A percentile compares a stretch with the other conserved stretches of the same genome.
Conservation (phyloP, 2,888 invertebrate species). For the Xestoiulus laeticollis region DNA sequence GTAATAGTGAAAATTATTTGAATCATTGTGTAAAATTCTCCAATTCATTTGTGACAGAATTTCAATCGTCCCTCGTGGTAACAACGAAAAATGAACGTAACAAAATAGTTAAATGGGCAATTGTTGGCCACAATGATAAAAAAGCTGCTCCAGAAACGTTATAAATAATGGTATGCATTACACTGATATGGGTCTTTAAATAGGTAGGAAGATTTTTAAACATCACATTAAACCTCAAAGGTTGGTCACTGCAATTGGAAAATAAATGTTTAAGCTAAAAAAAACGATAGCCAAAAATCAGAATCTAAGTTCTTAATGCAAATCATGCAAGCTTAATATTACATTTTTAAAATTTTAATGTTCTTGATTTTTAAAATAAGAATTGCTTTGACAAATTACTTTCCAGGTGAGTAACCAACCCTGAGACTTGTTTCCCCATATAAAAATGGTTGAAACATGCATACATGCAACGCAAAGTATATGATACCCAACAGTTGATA, state of each 20-base stretch:
- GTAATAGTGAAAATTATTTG: not conserved
- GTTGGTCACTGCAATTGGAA: not conserved
- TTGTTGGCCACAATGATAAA: not conserved
- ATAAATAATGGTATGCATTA: slow-evolving; percentile 2
- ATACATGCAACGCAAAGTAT: not conserved
- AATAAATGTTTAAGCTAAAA: not conserved
- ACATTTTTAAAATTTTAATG: not conserved
- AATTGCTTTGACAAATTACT: not conserved
- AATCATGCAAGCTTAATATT: no score
- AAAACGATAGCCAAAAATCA: not conserved
- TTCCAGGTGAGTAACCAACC: not conserved
- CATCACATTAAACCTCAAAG: slow-evolving; percentile 14
- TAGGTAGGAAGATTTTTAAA: slow-evolving; percentile 14
- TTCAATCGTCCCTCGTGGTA: not conserved
- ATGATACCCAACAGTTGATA: not conserved
- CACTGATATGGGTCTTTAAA: not conserved
- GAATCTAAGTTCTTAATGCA: not conserved
- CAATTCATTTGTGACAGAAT: not conserved
- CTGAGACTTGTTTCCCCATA: not conserved
- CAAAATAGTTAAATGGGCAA: not conserved
- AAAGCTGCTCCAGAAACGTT: slow-evolving; percentile 34
- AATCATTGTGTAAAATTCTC: not conserved
- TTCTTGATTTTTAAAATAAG: not conserved
- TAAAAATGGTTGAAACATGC: slow-evolving; percentile 14
- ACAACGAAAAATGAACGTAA: not conserved